Base-by-base conservation (phyloP, 2,113 vertebrate species). In the Scomber japonicus region DNA sequence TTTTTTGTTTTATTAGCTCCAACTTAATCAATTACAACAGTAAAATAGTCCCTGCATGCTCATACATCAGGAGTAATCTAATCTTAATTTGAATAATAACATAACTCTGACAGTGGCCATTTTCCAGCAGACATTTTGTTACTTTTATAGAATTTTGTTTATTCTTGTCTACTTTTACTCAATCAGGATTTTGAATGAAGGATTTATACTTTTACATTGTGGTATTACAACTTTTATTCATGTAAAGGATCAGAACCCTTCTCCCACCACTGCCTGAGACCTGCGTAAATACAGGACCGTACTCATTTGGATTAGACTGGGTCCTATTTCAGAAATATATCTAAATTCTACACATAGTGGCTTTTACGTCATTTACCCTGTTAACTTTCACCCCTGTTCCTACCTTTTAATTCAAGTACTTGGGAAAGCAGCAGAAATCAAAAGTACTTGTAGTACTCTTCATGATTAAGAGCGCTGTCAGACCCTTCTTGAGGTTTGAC, bases 381-480 rank as follows among this genome's bases (percentile, higher is more conserved):
- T 86, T 78, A 9, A 30, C 54, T 53, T 10, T 46, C 16, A 86
- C 69, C 75, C 75, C 84, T 63, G 77, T 74, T 71, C 35, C 57
- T 46, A 56, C 80, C 65, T 80, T 78, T 57, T 19, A 72, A 72
- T 92, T 88, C 87, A 90, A 92, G 89, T 92, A 83, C 27, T 69
- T 66, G 63, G 65, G 61, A 88, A 87, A 74, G 87, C 75, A 86
- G 73, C 81, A 45, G 74, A 67, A 67, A 63, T 31, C 45, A 50
- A 72, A 46, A 65, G 27, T 50, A 53, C 49, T 64, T 55, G 57
- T 19, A 21, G 48, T 40, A 27, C 24, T 63, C 65, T 61, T 57
- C 66, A 15, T 10, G n/a, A 14, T 66, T 16, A 15, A 63, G 17
- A 61, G 59, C 8, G 27, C 75, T 64, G 31, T 40, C 71, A 24